Conservation (phyloP, 2,797 vertebrate species). For the Anniella stebbinsi region DNA sequence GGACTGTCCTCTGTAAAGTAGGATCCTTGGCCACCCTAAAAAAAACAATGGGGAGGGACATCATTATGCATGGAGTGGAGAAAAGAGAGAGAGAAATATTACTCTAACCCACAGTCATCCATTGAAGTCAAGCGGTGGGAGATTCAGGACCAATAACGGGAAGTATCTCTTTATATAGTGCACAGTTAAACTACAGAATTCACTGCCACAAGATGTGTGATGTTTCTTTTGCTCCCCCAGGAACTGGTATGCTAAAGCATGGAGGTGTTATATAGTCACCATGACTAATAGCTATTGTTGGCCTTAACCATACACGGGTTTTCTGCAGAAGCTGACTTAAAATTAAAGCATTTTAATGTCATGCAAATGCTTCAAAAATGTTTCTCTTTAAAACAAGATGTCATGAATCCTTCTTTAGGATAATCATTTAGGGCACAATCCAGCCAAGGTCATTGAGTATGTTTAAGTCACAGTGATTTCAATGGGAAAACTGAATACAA, state of each 20-base stretch:
- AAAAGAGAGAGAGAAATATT: too few species aligned
- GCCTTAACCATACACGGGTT: background rate
- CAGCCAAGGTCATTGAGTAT: background rate
- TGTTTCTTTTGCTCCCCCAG: background rate
- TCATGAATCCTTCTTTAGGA: slow-evolving; percentile 3
- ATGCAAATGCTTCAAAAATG: background rate
- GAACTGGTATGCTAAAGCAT: background rate
- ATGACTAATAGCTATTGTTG: background rate
- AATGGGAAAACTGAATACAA: background rate
- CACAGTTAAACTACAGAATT: too few species aligned
- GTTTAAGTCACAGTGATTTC: background rate
- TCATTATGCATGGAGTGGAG: too few species aligned
- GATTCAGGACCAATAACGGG: too few species aligned
- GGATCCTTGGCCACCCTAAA: too few species aligned
- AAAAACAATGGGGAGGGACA: too few species aligned
- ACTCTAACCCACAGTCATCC: too few species aligned
- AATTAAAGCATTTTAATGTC: background rate
- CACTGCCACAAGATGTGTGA: background rate
- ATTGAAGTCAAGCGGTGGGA: too few species aligned
- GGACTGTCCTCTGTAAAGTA: too few species aligned
- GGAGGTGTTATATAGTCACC: background rate
- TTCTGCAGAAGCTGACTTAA: background rate
- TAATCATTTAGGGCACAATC: background rate
- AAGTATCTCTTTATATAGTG: too few species aligned
- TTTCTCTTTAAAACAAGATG: background rate